A percentile compares a stretch with the other conserved stretches of the same genome.
Conservation (phyloP, 37 sponge, comb jelly and placozoan species). For the Corticium candelabrum region DNA sequence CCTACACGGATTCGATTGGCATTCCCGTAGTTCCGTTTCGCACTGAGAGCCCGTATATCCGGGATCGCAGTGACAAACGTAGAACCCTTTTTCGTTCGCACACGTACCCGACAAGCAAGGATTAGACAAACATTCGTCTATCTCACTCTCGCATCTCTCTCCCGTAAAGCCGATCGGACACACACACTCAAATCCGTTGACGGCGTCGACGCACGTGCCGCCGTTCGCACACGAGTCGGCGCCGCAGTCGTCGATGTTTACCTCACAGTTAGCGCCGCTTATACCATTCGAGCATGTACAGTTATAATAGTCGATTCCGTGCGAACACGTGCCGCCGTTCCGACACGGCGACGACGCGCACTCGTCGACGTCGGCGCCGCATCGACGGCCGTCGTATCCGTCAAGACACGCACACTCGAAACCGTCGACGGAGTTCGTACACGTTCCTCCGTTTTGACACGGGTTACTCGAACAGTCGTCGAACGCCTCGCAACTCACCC, state of each 20-base stretch:
- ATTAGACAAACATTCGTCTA: neutral
- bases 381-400: neutral
- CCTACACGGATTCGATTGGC: neutral
- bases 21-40: neutral
- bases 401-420: neutral
- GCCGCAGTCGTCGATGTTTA: neutral
- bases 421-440: neutral
- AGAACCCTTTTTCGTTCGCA: neutral
- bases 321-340: neutral
- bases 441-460: neutral
- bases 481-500: neutral
- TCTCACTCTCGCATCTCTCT: neutral
- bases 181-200: neutral
- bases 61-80: neutral
- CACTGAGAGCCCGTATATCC: neutral
- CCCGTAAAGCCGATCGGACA: neutral
- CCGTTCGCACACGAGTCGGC: neutral
- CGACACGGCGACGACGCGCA: conserved; percentile 3
- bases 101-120: neutral
- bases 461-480: neutral
- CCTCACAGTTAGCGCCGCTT: neutral
- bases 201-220: neutral
- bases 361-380: neutral
- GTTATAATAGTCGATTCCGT: neutral
- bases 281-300: neutral